Evolutionary conservation across 2,113 vertebrate species (phyloP), one percentile per base, ranked within the genome.

Genomic region (Phainopepla nitens): DNA sequence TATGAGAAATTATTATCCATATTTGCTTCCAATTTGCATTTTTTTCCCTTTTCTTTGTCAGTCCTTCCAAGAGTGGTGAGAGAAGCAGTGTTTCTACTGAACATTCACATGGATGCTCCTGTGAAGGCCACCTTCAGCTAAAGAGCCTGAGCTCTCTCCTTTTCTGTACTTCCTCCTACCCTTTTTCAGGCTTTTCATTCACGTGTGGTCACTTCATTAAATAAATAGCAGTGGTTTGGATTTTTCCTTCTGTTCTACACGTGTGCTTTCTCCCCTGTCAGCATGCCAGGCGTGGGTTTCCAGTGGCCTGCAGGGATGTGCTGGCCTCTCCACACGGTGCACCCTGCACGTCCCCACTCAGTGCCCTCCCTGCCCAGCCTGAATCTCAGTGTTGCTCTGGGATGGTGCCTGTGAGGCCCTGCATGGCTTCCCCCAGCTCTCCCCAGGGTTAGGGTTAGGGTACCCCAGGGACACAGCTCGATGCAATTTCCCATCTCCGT

Each of bases 1-100:
- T 57, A 54, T 70, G 54, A 83, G 82, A 82, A 94, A 88, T 45
- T 57, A 36, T 80, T 82, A 39, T 35, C 86, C 1, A 0, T 90
- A 90, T 92, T 83, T 92, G 71, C 85, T 90, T 92, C 56, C 58
- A 65, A 62, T 95, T 92, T 95, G 64, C 75, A 44, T 88, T 90
- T 94, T 76, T 73, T 77, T 39, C 77, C 33, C 11, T 69, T 45
- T 73, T 92, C n/a, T 1, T 23, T 80, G 45, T 84, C 68, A 70
- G 66, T 80, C 44, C 50, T 80, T 33, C 29, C 39, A 51, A 23
- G 68, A 62, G 22, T 11, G 33, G 31, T 53, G 82, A 94, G 61
- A 71, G 49, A 39, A 89, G 39, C 65, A 19, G 33, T 23, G n/a
- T 17, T 82, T 85, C 20, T 45, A 19, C 29, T 45, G 53, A 76